Evolutionary conservation across 2,888 invertebrate species (phyloP), one percentile per base, ranked within the genome.

Genomic region (Thereva nobilitata): DNA sequence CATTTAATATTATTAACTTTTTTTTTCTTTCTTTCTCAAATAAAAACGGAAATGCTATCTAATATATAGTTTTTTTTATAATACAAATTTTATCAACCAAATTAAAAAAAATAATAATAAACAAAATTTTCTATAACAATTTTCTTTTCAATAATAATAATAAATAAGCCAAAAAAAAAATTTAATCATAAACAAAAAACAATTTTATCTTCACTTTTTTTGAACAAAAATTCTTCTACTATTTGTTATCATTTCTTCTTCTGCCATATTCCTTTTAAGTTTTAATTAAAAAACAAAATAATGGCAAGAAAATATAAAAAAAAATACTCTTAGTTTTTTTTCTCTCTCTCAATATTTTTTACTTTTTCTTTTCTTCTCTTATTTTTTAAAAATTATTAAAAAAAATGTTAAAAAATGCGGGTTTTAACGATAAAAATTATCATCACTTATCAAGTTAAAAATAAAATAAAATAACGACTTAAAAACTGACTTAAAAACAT

Each of bases 111-210:
- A 23, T 2, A 23, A 23, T 23, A 23, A 23, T 23, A 23, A 23
- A 23, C 23, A 23, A 59, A 59, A 59, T 59, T 49, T 59, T 59
- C 59, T 23, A 23, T 23, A 23, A 59, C 59, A 59, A 47, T 52
- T 52, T 35, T 52, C 34, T 35, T 52, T 5, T 52, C 49, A 35
- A 10, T 8, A 23, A 23, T 23, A 23, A 23, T 23, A 23, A 23
- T 23, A 23, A 23, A 23, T 23, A 23, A 23, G 23, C 23, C 23
- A 23, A 23, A 23, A 23, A 23, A 23, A 23, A 23, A 23, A 23
- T 23, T 23, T 23, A 23, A 2, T 23, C 1, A 23, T 23, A 23
- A 23, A 23, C 23, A 23, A 23, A 23, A 23, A 23, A 23, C 1
- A 23, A 23, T 23, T 23, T 23, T 23, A 23, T 23, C 23, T 23